Percentiles rank a stretch among this genome's conserved stretches.
Conservation (phyloP, 2,113 vertebrate genomes). For the Bolborhynchus lineola region DNA sequence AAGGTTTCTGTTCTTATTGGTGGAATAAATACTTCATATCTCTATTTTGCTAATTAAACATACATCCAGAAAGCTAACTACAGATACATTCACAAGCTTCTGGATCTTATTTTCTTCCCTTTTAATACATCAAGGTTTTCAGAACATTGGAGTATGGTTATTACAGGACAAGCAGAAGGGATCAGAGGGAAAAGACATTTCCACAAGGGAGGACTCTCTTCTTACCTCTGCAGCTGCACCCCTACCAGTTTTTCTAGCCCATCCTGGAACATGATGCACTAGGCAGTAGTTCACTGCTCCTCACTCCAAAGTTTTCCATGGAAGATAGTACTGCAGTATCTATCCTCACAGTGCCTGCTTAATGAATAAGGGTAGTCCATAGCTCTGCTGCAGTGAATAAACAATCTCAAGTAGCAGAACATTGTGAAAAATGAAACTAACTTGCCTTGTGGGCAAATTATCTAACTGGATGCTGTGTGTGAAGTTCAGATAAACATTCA, state of each 20-base stretch:
- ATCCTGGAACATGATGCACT: not conserved
- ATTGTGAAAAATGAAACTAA: constrained; percentile 41
- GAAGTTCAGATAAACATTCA: constrained; percentile 43
- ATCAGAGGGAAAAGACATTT: not conserved
- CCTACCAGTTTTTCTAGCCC: not conserved
- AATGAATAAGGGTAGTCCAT: constrained; percentile 28
- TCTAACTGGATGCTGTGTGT: constrained; percentile 43
- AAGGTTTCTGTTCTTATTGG: not conserved
- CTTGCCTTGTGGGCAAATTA: constrained; percentile 53
- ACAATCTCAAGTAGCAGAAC: constrained; percentile 60
- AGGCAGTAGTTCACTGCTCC: not conserved
- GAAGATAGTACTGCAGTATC: not conserved
- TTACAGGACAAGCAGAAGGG: not conserved
- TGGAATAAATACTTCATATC: not conserved
- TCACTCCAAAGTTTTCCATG: not conserved
- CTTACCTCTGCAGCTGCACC: constrained; percentile 47
- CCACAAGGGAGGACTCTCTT: not conserved
- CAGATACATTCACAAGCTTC: not conserved
- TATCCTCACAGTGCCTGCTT: not conserved
- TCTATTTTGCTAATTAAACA: not conserved
- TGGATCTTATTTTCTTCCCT: too few relatives aligned
- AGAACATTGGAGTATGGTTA: not conserved
- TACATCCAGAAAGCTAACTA: not conserved
- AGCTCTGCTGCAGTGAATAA: constrained; percentile 58
- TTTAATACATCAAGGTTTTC: not conserved